Conservation (phyloP, 2,888 invertebrate genomes). For the Torymus tubicola region DNA sequence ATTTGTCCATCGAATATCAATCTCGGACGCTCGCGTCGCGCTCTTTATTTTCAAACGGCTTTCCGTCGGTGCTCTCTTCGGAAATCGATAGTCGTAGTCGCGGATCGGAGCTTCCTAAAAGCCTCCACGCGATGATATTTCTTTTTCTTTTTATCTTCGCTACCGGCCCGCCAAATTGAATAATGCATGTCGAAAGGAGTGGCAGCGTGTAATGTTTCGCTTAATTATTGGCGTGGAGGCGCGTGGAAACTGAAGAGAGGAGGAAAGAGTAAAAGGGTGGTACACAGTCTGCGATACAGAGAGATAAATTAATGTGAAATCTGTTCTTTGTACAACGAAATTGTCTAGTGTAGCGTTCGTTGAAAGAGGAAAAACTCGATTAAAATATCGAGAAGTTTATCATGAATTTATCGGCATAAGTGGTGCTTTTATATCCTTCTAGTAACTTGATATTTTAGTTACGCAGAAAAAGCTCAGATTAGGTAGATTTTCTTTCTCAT, state of each 20-base stretch:
- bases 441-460: too few species aligned
- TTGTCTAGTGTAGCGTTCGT: too few species aligned
- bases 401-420: too few species aligned
- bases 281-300: neutral
- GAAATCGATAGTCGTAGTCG: constrained; percentile 31
- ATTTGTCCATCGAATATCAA: constrained; percentile 4
- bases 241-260: neutral
- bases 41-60: constrained; percentile 3
- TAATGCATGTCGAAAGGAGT: constrained; percentile 44
- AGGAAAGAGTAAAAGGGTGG: neutral
- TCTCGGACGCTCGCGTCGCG: neutral
- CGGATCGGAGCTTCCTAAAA: neutral
- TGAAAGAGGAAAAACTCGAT: too few species aligned
- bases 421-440: too few species aligned
- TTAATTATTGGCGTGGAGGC: constrained; percentile 27
- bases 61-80: neutral
- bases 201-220: constrained; percentile 21
- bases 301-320: constrained; percentile 21
- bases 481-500: too few species aligned
- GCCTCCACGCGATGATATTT: neutral
- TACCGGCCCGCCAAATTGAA: constrained; percentile 4
- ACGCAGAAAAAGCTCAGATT: too few species aligned
- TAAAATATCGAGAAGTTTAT: too few species aligned
- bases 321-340: too few species aligned
- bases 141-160: neutral